Percentiles rank a stretch among this genome's conserved stretches.
Conservation (phyloP, 2,888 invertebrate species). For the Emmelina monodactyla region DNA sequence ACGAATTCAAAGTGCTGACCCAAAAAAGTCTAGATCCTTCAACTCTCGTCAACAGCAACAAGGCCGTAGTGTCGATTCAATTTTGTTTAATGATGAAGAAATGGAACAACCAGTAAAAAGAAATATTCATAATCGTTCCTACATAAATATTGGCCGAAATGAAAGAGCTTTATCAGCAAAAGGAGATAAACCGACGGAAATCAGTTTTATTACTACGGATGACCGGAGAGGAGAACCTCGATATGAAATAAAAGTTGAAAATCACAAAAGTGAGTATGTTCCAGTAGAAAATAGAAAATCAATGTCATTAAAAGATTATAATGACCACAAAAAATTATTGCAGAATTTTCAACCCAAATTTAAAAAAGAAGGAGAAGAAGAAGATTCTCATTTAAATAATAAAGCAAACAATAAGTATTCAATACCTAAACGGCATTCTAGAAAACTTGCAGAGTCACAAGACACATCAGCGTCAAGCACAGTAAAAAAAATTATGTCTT, state of each 20-base stretch:
- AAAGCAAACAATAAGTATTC: background rate
- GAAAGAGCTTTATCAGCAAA: slow-evolving; percentile 29
- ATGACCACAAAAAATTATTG: slow-evolving; percentile 21
- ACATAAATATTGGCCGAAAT: slow-evolving; percentile 44
- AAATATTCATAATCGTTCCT: slow-evolving; percentile 25
- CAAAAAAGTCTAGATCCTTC: slow-evolving; percentile 47
- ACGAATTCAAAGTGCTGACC: too few relatives aligned
- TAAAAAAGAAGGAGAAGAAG: background rate
- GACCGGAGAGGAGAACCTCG: slow-evolving; percentile 47
- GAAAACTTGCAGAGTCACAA: slow-evolving; percentile 22
- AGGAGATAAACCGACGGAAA: slow-evolving; percentile 18
- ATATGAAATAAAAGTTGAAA: slow-evolving; percentile 39
- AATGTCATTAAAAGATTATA: slow-evolving; percentile 37
- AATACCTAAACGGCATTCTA: slow-evolving; percentile 16
- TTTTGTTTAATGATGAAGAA: slow-evolving; percentile 26
- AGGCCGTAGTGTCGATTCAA: slow-evolving; percentile 43
- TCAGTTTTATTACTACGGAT: slow-evolving; percentile 35
- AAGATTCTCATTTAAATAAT: background rate
- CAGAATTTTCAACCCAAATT: slow-evolving; percentile 3
- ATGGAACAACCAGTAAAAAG: slow-evolving; percentile 32
- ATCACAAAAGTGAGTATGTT: slow-evolving; percentile 40
- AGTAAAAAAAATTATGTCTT: slow-evolving; percentile 25
- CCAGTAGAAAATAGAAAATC: slow-evolving; percentile 39
- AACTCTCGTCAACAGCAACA: slow-evolving; percentile 52
- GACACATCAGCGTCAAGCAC: slow-evolving; percentile 30